Base-by-base conservation (phyloP, 2,113 vertebrate species). In the Tragelaphus strepsiceros region DNA sequence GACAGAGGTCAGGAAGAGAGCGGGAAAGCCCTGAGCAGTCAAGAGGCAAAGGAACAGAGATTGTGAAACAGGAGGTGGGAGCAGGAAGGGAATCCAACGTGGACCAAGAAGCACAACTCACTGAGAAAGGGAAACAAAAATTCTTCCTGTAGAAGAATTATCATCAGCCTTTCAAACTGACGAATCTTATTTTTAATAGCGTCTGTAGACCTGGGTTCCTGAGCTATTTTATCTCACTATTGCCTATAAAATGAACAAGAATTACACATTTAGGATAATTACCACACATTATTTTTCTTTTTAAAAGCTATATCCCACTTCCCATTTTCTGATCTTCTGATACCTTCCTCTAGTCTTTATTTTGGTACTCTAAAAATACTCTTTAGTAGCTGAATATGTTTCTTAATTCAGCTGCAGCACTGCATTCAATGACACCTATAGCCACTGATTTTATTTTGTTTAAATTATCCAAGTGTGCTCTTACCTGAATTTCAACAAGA, bases 231-330 rank as follows among this genome's bases (percentile, higher is more conserved):
- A 61, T 90, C 71, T 82, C 58, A 51, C 84, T 87, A 53, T 92
- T 90, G 87, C 84, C 80, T 92, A 61, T 54, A 83, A 97, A 93
- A 96, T 88, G 88, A 96, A 32, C 5, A 83, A 51, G 80, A 96
- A 96, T 85, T 94, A 90, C 15, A 61, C 53, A 85, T n/a, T 93
- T 97, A 95, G 49, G 74, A 59, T 88, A 93, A 98, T 96, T 84
- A 81, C 7, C 49, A 39, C 19, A 24, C 28, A n/a, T 86, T 94
- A 28, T 86, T 58, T 91, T 93, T 80, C 74, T 87, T 95, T 58
- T 8, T 43, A 93, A 93, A 89, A 28, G 32, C 67, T 78, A 51
- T 77, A 49, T 54, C 67, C 67, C 46, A 32, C 49, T 93, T 90
- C 78, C 30, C 74, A 59, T 90, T 96, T 89, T 86, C 88, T 77